A percentile compares a stretch with the other conserved stretches of the same genome.
Conservation (phyloP, 2,797 vertebrate species). For the Pantherophis alleghaniensis region DNA sequence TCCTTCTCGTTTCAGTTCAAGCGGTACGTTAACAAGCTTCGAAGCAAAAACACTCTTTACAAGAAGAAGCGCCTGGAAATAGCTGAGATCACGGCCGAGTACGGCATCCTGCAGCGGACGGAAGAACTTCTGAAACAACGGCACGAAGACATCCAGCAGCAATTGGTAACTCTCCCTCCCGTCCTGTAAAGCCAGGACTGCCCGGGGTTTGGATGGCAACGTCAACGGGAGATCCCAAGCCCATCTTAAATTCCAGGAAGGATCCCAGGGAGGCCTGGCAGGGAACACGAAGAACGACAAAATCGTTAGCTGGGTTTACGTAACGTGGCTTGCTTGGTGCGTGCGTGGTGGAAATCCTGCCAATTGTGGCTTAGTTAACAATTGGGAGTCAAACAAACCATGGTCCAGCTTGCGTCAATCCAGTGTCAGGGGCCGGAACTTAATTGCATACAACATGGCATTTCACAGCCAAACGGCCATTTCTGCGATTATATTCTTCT, state of each 20-base stretch:
- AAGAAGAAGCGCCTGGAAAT: conserved; percentile 91
- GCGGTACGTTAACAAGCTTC: conserved; percentile 87
- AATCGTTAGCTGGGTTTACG: not conserved
- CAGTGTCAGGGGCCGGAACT: not conserved
- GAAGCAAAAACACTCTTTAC: conserved; percentile 85
- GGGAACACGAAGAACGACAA: not conserved
- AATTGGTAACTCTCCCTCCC: conserved; percentile 80
- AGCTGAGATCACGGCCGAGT: conserved; percentile 85
- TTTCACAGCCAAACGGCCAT: not conserved
- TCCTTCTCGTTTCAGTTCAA: conserved; percentile 80
- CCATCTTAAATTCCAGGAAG: not conserved
- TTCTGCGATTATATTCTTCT: not conserved
- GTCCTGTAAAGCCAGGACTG: conserved; percentile 62
- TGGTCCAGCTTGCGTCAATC: not conserved
- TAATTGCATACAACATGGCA: not conserved
- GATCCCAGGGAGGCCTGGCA: not conserved
- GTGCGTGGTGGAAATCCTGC: not conserved
- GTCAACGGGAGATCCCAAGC: not conserved
- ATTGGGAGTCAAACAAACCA: not conserved
- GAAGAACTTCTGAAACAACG: conserved; percentile 88
- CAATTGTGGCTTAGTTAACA: not conserved
- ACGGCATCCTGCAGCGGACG: conserved; percentile 88
- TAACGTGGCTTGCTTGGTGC: not conserved
- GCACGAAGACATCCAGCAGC: conserved; percentile 82
- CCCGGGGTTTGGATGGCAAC: not conserved